Base-by-base conservation (phyloP, 2,797 vertebrate genomes). In the Epinephelus malabaricus region DNA sequence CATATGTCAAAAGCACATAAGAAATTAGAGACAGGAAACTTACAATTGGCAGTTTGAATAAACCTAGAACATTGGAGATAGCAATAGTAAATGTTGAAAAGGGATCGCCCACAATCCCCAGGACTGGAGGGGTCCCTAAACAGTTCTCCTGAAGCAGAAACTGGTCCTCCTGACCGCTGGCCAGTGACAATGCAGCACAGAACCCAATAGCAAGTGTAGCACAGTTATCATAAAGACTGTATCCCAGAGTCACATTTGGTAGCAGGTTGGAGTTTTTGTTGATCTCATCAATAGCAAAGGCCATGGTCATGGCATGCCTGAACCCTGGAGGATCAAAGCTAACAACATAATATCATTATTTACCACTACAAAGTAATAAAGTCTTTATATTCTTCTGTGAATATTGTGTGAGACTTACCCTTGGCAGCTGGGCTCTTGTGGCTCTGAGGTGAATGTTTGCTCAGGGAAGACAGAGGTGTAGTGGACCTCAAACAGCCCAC, bases 151-250 rank as follows among this genome's bases (percentile, higher is more conserved):
- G 56, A 34, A 89, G 50, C 18, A 56, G 34, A 59, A 88, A 78
- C 14, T 85, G 45, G 17, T 91, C 56, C 2, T 92, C 83, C 38
- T 2, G 68, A 21, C 91, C 92, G 60, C 81, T 89, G 45, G 81
- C 79, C 55, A 95, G 51, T 6, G 92, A 90, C 47, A 92, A 78
- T 2, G 88, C 92, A 25, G 92, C 94, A 27, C 94, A 89, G 79
- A 95, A 92, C 54, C 92, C 94, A 66, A 92, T 84, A 0, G 82
- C 81, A 43, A 94, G 89, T 66, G 91, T 90, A 25, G 85, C 87
- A 67, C 95, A 96, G 86, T 95, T 95, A 51, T 96, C 94, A 75
- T 92, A 96, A 12, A 95, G 70, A 73, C 86, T 88, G 67, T 94
- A 96, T 72, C 95, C 94, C 21, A 95, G 88, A n/a, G 90, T 95